These are phyloP conservation scores for Poeciliopsis gracilis DNA, from an alignment of 2,797 vertebrate genomes.

Conservation along the genomic window DNA sequence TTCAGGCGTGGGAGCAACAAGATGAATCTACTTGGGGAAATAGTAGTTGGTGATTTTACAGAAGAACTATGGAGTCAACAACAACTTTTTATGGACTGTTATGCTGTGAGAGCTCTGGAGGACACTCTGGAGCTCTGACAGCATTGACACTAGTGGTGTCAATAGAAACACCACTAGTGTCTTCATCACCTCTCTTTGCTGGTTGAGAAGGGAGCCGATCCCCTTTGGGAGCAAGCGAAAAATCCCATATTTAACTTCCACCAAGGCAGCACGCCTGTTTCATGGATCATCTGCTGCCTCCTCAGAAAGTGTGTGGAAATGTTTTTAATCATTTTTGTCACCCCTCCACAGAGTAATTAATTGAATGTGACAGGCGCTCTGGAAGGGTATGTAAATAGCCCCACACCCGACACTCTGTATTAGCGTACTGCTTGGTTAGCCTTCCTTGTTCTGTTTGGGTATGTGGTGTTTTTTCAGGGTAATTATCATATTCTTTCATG, in stretches of 20 bases:
- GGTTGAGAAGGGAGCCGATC: neutral
- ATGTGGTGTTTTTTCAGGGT: constrained; percentile 30
- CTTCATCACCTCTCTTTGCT: neutral
- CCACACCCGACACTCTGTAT: constrained; percentile 70
- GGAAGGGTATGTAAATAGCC: constrained; percentile 76
- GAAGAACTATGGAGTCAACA: no score
- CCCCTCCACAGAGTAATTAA: constrained; percentile 74
- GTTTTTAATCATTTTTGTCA: constrained; percentile 77
- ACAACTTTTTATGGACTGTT: no score
- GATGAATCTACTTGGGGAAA: no score
- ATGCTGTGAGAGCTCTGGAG: no score
- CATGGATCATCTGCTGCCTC: constrained; percentile 1
- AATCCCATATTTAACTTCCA: neutral
- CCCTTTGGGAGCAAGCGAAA: neutral
- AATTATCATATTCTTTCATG: constrained; percentile 80
- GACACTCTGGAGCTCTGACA: no score
- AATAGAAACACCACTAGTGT: neutral
- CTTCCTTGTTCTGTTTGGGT: constrained; percentile 38
- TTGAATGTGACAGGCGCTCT: constrained; percentile 76
- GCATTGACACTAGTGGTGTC: no score
- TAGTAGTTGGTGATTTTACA: no score
- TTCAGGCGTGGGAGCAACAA: no score
- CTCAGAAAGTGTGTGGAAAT: constrained; percentile 46
- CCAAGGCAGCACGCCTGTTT: neutral
- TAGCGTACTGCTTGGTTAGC: constrained; percentile 52